phyloP scores from a whole-genome alignment of 2,888 invertebrate species.

The Drosophila percnosoma region DNA sequence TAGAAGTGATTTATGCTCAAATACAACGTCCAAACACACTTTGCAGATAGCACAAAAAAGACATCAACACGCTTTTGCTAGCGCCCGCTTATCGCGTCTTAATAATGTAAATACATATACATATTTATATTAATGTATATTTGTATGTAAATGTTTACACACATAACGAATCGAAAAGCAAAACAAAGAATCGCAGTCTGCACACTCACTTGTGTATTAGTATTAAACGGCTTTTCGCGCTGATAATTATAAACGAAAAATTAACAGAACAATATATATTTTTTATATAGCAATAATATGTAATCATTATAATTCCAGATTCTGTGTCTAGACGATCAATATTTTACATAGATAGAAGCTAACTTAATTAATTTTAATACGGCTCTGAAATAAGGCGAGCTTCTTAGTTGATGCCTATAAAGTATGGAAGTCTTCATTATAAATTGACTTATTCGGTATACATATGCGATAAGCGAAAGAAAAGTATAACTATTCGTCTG shows the following conservation, averaged over 20 bases:
- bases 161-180: constrained; percentile 45
- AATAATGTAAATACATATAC: constrained; percentile 29
- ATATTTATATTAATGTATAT: constrained; percentile 3
- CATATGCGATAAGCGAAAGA: background rate
- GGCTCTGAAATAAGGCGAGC: constrained; percentile 9
- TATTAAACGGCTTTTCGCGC: constrained; percentile 30
- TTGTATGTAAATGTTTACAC: constrained; percentile 21
- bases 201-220: constrained; percentile 28
- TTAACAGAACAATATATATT: constrained; percentile 4
- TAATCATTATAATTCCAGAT: constrained; percentile 31
- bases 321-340: constrained; percentile 7
- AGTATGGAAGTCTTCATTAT: background rate
- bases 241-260: constrained; percentile 40
- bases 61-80: constrained; percentile 28
- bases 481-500: background rate
- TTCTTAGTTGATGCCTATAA: background rate
- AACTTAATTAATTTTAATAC: background rate
- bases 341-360: constrained; percentile 8
- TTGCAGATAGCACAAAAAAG: constrained; percentile 41
- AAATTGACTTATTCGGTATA: background rate
- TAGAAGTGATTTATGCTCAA: constrained; percentile 60
- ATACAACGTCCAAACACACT: constrained; percentile 6
- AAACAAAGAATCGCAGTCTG: constrained; percentile 63
- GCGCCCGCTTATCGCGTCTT: constrained; percentile 39
- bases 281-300: constrained; percentile 38